phyloP scores from a whole-genome alignment of 2,888 invertebrate genomes.

The Spicauda simplicius region DNA sequence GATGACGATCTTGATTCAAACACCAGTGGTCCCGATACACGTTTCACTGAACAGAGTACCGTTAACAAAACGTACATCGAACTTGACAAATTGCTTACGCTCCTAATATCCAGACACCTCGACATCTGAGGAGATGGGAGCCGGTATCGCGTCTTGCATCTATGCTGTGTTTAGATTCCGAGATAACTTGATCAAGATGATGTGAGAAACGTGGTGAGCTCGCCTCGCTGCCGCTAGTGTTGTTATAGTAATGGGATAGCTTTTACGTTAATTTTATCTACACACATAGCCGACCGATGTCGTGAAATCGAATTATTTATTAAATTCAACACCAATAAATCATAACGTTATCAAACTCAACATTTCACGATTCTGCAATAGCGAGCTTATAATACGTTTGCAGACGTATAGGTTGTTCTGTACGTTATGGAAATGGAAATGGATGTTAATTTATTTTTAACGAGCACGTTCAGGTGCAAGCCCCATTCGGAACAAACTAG shows the following conservation, averaged over 20 bases:
- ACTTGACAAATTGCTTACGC: conserved; percentile 83
- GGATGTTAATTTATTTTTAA: conserved; percentile 19
- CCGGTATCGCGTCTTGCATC: conserved; percentile 72
- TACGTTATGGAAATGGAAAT: conserved; percentile 18
- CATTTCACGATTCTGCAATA: conserved; percentile 60
- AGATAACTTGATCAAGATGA: conserved; percentile 77
- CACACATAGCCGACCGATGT: conserved; percentile 21
- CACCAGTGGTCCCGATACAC: conserved; percentile 41
- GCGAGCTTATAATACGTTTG: conserved; percentile 45
- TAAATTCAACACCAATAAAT: conserved; percentile 32
- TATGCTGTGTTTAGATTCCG: conserved; percentile 71
- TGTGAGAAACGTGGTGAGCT: conserved; percentile 57
- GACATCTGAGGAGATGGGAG: conserved; percentile 64
- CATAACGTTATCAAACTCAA: conserved; percentile 46
- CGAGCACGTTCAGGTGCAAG: conserved; percentile 3
- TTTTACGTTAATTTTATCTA: conserved; percentile 46
- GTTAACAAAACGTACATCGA: conserved; percentile 76
- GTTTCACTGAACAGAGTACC: conserved; percentile 55
- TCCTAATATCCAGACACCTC: conserved; percentile 81
- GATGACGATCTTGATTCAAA: conserved; percentile 37
- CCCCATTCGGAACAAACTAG: conserved; percentile 15
- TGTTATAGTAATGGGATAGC: conserved; percentile 50
- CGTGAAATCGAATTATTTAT: conserved; percentile 33
- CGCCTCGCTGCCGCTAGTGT: conserved; percentile 50
- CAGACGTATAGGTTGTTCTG: conserved; percentile 8